Base-by-base conservation (phyloP, 1,140 invertebrate genomes). In the Zaprionus lachaisei region DNA sequence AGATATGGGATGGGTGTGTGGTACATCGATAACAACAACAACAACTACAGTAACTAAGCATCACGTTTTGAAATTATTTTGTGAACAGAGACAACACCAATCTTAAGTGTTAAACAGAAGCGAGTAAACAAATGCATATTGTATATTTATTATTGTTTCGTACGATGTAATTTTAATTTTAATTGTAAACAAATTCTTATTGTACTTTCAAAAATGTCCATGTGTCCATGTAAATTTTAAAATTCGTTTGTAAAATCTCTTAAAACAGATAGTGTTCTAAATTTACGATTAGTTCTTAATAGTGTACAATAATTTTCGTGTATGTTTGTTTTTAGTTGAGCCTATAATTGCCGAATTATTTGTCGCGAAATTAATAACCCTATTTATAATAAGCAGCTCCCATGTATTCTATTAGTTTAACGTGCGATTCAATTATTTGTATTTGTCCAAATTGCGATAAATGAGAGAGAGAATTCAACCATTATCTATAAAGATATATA, bases 61-160 rank as follows among this genome's bases (percentile, higher is more conserved):
- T 83, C 81, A 83, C 81, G 57, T 67, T 67, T 81, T 79, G 77
- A 81, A 83, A 83, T 83, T 76, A 80, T 75, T 79, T 79, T 76
- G 64, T 78, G 66, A 80, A 78, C 70, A 70, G 67, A 76, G 51
- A 74, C 44, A 71, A 64, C 71, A 79, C 68, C 64, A 80, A 72
- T 62, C n/a, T 62, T 63, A 64, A 69, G 65, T 79, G 62, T 79
- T 63, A 65, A 37, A 37, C 37, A 7, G 72, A 62, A 55, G 64
- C 44, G 37, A 60, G 17, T 15, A 65, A 64, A 31, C 49, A 44
- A 47, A 54, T 63, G 37, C 49, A 60, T 63, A 28, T 57, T 66
- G 56, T 63, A 68, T 70, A 80, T 71, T 67, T 68, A 60, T 77
- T 64, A 49, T 72, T 80, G 41, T 69, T 49, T 49, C 47, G 17